These are phyloP conservation scores for Zapornia atra DNA, from an alignment of 2,113 vertebrate genomes.

Conservation along the genomic window DNA sequence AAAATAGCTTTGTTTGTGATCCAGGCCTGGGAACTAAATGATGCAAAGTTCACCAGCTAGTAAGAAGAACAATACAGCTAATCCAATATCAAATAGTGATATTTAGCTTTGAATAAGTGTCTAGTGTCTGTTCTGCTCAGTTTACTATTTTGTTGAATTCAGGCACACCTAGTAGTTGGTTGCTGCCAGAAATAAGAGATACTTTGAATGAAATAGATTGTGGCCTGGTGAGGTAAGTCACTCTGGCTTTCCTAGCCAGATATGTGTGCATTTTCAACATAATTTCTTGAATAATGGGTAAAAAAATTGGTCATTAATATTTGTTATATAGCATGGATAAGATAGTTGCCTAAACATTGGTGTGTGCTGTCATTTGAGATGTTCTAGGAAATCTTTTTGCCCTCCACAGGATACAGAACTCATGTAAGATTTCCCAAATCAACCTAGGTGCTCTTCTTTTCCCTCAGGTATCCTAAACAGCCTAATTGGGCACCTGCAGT, in stretches of 20 bases:
- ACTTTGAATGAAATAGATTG: neutral
- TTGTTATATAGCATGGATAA: neutral
- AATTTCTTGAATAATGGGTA: neutral
- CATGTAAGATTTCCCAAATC: neutral
- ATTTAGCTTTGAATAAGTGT: neutral
- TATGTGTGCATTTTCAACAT: neutral
- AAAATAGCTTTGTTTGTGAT: neutral
- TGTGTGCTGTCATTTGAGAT: neutral
- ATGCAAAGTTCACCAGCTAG: neutral
- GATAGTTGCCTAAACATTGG: neutral
- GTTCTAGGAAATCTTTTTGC: neutral
- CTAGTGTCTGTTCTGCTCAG: neutral
- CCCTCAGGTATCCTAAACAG: neutral
- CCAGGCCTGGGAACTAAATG: neutral
- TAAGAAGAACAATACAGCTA: neutral
- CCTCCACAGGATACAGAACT: neutral
- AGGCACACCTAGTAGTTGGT: rapidly evolving
- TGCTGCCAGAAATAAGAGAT: neutral
- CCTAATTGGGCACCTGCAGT: neutral
- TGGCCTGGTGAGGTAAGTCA: neutral
- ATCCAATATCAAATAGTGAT: neutral
- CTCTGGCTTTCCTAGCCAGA: neutral
- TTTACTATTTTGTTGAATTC: neutral
- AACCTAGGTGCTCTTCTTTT: neutral
- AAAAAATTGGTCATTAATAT: neutral